Evolutionary conservation across 2,888 invertebrate genomes (phyloP).

Genomic region (Emmelina monodactyla): DNA sequence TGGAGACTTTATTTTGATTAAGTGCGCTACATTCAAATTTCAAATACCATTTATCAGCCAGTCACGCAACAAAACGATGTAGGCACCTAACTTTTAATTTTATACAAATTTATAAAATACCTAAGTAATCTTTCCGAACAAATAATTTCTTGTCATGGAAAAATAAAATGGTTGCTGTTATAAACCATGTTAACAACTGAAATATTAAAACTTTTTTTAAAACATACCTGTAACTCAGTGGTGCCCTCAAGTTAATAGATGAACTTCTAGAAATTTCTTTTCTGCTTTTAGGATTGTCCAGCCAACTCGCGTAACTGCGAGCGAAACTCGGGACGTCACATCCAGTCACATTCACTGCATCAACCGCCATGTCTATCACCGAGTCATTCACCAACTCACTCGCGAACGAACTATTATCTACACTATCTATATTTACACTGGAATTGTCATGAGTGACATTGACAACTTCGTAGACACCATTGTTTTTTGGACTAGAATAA

Average conservation of each 20-base stretch:
- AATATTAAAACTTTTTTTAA: too few species aligned
- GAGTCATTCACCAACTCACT: conserved; percentile 26
- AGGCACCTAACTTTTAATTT: too few species aligned
- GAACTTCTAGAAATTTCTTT: conserved; percentile 25
- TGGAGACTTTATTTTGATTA: too few species aligned
- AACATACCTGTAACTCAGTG: conserved; percentile 62
- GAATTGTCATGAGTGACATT: conserved; percentile 29
- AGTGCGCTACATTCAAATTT: too few species aligned
- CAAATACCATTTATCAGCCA: too few species aligned
- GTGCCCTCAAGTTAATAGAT: conserved; percentile 52
- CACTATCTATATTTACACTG: conserved; percentile 17
- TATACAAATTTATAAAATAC: too few species aligned
- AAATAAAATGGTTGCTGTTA: too few species aligned
- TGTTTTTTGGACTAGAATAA: conserved; percentile 57
- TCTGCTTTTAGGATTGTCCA: conserved; percentile 43
- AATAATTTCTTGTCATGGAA: too few species aligned
- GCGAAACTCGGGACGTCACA: conserved; percentile 39
- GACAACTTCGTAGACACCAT: conserved; percentile 40
- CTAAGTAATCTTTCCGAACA: too few species aligned
- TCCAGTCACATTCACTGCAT: conserved; percentile 34
- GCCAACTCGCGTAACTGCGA: conserved; percentile 53
- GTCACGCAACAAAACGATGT: too few species aligned
- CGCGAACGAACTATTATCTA: conserved; percentile 20
- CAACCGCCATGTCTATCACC: conserved; percentile 33
- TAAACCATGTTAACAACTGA: too few species aligned